phyloP scores from a whole-genome alignment of 2,113 vertebrate genomes.

The Neodontobutis hainanensis region DNA sequence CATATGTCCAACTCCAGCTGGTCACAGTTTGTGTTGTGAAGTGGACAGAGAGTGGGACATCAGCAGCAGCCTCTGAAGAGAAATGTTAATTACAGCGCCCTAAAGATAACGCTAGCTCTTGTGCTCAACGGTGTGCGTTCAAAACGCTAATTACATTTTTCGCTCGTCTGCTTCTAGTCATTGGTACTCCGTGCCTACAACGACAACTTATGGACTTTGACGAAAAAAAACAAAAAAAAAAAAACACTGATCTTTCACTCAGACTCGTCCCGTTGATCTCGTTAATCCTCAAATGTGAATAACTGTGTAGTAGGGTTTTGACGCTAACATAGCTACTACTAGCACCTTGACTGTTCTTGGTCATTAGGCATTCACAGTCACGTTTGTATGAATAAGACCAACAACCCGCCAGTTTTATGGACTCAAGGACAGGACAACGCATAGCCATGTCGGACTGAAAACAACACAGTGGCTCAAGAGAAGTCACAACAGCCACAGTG shows the following conservation, averaged over 20 bases:
- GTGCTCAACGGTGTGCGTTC: not conserved
- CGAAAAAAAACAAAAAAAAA: conserved; percentile 30
- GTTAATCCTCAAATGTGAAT: conserved; percentile 38
- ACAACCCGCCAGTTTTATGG: conserved; percentile 23
- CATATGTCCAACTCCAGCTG: not conserved
- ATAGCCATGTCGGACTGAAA: conserved; percentile 64
- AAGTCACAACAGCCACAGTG: conserved; percentile 38
- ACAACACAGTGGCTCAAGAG: conserved; percentile 39
- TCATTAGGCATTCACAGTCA: conserved; percentile 58
- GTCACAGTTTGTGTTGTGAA: conserved; percentile 21
- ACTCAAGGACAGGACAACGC: conserved; percentile 30
- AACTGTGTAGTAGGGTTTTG: conserved; percentile 14
- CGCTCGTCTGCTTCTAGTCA: not conserved
- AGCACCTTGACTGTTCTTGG: conserved; percentile 20
- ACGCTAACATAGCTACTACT: conserved; percentile 38
- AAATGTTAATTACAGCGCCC: conserved; percentile 3
- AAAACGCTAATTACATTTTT: conserved; percentile 1
- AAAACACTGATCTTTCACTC: conserved; percentile 15
- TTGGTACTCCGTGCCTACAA: not conserved
- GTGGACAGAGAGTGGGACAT: not conserved
- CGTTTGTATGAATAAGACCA: conserved; percentile 44
- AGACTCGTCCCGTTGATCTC: conserved; percentile 31
- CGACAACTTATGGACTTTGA: not conserved
- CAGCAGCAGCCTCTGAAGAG: not conserved
- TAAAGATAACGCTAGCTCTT: conserved; percentile 21